Conservation (phyloP, 1,140 invertebrate species). For the Dolichoris vasculosae region DNA sequence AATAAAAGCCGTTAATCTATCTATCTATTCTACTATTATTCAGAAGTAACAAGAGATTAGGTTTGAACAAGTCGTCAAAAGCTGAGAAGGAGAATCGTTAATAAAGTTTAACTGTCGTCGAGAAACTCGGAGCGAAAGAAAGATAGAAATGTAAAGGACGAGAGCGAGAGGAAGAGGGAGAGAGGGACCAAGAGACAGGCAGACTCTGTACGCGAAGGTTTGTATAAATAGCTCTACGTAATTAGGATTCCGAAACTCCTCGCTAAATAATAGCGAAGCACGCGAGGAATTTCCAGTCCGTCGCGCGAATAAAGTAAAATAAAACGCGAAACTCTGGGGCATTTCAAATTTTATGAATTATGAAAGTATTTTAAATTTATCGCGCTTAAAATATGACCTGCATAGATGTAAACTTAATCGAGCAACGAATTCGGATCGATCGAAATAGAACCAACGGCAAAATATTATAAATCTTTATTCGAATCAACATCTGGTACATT, state of each 20-base stretch:
- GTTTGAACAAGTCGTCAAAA: conserved; percentile 53
- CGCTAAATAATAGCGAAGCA: conserved; percentile 29
- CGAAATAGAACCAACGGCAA: neutral
- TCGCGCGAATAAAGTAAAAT: neutral
- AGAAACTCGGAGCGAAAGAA: neutral
- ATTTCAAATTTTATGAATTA: neutral
- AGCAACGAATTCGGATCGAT: neutral
- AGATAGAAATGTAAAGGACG: neutral
- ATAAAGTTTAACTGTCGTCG: conserved; percentile 43
- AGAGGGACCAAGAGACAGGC: neutral
- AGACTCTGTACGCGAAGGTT: conserved; percentile 9
- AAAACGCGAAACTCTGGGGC: neutral
- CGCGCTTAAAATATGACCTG: neutral
- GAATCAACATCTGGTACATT: too few relatives aligned
- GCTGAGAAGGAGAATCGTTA: conserved; percentile 52
- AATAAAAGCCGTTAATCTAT: neutral
- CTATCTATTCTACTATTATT: neutral
- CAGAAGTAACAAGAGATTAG: conserved; percentile 41
- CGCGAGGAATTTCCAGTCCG: conserved; percentile 5
- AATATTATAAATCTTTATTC: too few relatives aligned
- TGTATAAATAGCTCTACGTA: conserved; percentile 20
- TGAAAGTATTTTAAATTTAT: too few relatives aligned
- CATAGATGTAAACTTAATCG: neutral
- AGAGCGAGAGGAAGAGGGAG: neutral
- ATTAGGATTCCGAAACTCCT: conserved; percentile 33